Evolutionary conservation across 1,140 invertebrate species (phyloP).

Genomic region (Spodoptera litura): DNA sequence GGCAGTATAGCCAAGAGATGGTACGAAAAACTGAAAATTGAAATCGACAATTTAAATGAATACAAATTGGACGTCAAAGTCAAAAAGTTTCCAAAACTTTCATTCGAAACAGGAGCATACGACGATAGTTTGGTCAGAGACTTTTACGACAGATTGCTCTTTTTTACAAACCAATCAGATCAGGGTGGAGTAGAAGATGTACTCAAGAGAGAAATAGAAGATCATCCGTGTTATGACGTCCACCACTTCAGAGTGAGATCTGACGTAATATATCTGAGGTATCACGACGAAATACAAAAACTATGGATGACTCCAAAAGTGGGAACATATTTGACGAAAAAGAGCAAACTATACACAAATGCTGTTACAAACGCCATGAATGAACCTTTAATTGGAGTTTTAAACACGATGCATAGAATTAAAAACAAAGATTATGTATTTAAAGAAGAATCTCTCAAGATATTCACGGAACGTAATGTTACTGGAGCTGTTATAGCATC

Average conservation of each 20-base stretch:
- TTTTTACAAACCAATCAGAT: conserved; percentile 39
- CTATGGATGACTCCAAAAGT: conserved; percentile 26
- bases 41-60: conserved; percentile 25
- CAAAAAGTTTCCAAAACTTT: conserved; percentile 37
- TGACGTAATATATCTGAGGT: conserved; percentile 29
- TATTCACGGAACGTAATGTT: not conserved
- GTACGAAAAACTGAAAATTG: not conserved
- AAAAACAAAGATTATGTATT: not conserved
- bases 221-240: not conserved
- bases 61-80: conserved; percentile 29
- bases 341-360: conserved; percentile 1
- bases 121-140: conserved; percentile 18
- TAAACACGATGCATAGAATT: not conserved
- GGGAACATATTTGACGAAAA: conserved; percentile 5
- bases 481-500: conserved; percentile 6
- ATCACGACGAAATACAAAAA: conserved; percentile 40
- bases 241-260: conserved; percentile 22
- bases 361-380: not conserved
- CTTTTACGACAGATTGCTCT: conserved; percentile 30
- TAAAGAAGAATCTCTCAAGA: not conserved
- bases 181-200: conserved; percentile 14
- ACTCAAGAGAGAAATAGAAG: conserved; percentile 22
- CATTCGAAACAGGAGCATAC: conserved; percentile 7
- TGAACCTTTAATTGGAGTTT: not conserved
- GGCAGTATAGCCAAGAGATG: conserved; percentile 2